Base-by-base conservation (phyloP, 2,113 vertebrate species). In the Micronycteris hirsuta region DNA sequence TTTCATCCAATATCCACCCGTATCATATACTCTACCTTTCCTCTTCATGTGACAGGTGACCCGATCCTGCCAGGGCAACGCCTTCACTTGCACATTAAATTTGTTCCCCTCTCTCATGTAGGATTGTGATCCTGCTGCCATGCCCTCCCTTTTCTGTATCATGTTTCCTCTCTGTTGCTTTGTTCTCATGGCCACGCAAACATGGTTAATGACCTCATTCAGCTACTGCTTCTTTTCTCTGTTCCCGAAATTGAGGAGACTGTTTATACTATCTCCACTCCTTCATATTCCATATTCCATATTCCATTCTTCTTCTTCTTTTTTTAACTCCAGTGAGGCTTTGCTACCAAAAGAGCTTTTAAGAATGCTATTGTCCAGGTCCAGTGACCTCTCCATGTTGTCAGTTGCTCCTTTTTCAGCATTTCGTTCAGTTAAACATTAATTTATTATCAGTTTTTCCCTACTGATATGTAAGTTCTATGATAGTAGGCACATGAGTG, bases 341-440 rank as follows among this genome's bases (percentile, higher is more conserved):
- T 83, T 94, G 58, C 31, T 17, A 49, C 76, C 11, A 17, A 41
- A 93, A 93, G 36, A 91, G 4, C 63, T 78, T 71, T 87, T 54
- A 74, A 49, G 56, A 95, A 36, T 85, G 56, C 33, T 93, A 58
- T 81, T 84, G 65, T 91, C 20, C 85, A 58, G 38, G 28, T 78
- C 33, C 58, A 86, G 0, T 86, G 45, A 77, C n/a, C 52, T 96
- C 52, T 96, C 45, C 20, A 4, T 81, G 33, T 92, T 93, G 52
- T 63, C 31, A 82, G 6, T 63, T 70, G 45, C 13, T 94, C 45
- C 38, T 49, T 94, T 89, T 91, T 54, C 5, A 8, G 67, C 4
- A 43, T 88, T 78, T 54, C 93, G n/a, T 92, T 24, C 87, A 49
- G 54, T 93, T 88, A 88, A 86, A 33, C 76, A 80, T 84, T 85